Conservation (phyloP, 2,888 invertebrate genomes). For the Seira musarum region DNA sequence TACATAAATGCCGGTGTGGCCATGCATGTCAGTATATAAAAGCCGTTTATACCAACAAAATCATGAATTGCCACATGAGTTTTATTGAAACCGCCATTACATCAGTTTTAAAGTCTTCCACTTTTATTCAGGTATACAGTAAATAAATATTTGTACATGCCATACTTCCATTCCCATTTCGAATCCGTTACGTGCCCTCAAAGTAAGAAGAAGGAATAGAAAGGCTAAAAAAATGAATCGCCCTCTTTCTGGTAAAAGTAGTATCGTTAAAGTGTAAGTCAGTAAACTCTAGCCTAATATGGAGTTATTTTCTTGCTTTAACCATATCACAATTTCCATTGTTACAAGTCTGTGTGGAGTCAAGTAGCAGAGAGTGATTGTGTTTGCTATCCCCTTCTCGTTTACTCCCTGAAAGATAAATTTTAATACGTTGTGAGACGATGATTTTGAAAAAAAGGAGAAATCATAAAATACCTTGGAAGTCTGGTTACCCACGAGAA, state of each 20-base stretch:
- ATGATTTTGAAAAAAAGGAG: background rate
- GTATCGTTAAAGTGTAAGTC: too few species aligned
- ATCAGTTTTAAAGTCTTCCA: background rate
- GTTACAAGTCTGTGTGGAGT: too few species aligned
- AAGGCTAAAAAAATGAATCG: too few species aligned
- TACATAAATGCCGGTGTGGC: background rate
- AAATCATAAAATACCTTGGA: conserved; percentile 9
- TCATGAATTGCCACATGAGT: background rate
- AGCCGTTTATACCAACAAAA: background rate
- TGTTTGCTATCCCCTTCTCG: too few species aligned
- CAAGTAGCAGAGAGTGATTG: too few species aligned
- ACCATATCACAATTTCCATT: too few species aligned
- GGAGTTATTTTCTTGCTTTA: too few species aligned
- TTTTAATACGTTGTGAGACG: background rate
- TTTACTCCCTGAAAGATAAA: background rate
- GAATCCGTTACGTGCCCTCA: background rate
- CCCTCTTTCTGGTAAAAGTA: too few species aligned
- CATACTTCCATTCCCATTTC: conserved; percentile 5
- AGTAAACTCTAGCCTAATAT: too few species aligned
- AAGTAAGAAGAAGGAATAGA: too few species aligned
- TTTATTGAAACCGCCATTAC: background rate
- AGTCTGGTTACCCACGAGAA: conserved; percentile 10
- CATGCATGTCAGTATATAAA: background rate
- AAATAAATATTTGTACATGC: conserved; percentile 11
- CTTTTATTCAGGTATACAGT: background rate